Evolutionary conservation across 2,113 vertebrate species (phyloP).

Genomic region (Cynoglossus semilaevis): DNA sequence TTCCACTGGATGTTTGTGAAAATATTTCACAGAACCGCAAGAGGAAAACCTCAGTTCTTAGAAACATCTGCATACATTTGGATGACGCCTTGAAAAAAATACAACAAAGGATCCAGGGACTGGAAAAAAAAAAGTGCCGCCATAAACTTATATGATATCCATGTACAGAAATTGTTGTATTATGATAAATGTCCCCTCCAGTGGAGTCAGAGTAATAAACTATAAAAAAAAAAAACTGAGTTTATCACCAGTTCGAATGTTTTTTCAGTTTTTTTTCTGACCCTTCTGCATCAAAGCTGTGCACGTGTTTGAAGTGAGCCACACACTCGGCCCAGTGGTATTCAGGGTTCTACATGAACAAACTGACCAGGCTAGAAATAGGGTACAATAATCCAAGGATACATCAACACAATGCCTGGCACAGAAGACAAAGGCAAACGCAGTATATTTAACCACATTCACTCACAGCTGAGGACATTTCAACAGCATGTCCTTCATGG

Average conservation of each 20-base stretch:
- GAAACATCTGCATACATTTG: no score
- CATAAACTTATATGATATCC: no score
- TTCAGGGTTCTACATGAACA: constrained; percentile 33
- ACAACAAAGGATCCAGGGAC: not conserved
- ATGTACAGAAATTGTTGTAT: no score
- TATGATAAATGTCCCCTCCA: no score
- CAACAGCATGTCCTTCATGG: constrained; percentile 3
- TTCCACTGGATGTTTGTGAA: no score
- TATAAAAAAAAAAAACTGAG: no score
- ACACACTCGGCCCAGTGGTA: constrained; percentile 10
- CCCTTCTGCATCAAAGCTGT: not conserved
- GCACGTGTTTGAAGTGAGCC: constrained; percentile 6
- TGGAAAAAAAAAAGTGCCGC: constrained; percentile 8
- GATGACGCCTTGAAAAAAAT: not conserved
- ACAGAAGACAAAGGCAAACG: constrained; percentile 15
- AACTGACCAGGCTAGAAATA: constrained; percentile 45
- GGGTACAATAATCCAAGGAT: constrained; percentile 39
- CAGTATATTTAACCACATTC: constrained; percentile 18
- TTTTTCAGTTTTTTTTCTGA: no score
- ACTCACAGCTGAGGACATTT: constrained; percentile 26
- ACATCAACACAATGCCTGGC: constrained; percentile 41
- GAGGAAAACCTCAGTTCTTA: no score
- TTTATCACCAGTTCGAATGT: no score
- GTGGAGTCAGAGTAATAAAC: no score
- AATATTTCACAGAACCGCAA: no score